A percentile compares a stretch with the other conserved stretches of the same genome.
Conservation (phyloP, 2,888 invertebrate genomes). For the Athalia cordata region DNA sequence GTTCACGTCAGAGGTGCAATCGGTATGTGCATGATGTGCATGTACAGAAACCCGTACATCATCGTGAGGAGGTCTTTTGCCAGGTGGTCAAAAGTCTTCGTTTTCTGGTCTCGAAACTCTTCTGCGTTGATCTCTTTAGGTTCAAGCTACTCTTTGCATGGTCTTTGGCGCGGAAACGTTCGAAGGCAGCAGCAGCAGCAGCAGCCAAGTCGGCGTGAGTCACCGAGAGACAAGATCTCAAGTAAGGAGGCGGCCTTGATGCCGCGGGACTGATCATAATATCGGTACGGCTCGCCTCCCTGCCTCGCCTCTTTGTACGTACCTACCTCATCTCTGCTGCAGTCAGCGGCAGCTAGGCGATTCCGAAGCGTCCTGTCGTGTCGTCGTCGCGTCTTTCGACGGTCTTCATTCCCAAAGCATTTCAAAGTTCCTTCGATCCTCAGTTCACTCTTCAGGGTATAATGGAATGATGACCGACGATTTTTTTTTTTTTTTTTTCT, state of each 20-base stretch:
- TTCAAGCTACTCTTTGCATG: conserved; percentile 3
- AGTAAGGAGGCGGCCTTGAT: conserved; percentile 67
- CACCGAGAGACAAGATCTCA: conserved; percentile 63
- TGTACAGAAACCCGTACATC: background rate
- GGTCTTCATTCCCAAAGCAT: too few relatives aligned
- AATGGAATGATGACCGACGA: too few relatives aligned
- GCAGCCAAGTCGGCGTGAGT: conserved; percentile 55
- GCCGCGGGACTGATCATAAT: conserved; percentile 64
- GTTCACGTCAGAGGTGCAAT: too few relatives aligned
- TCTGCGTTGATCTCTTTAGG: conserved; percentile 11
- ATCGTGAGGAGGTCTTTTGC: conserved; percentile 2
- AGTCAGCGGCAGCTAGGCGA: background rate
- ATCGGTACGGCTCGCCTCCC: conserved; percentile 58
- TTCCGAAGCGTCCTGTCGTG: too few relatives aligned
- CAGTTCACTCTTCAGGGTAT: too few relatives aligned
- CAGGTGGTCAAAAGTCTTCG: conserved; percentile 8
- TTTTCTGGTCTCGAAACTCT: conserved; percentile 22
- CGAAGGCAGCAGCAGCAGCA: conserved; percentile 50
- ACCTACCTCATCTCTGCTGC: conserved; percentile 8
- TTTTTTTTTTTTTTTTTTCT: too few relatives aligned
- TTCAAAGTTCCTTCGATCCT: too few relatives aligned
- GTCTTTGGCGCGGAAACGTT: conserved; percentile 51
- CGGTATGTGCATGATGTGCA: too few relatives aligned
- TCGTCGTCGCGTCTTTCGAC: too few relatives aligned
- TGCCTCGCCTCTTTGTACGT: conserved; percentile 45